These are phyloP conservation scores for Dysidea cf. avara DNA, from an alignment of 37 sponge, comb jelly and placozoan species.

Conservation along the genomic window DNA sequence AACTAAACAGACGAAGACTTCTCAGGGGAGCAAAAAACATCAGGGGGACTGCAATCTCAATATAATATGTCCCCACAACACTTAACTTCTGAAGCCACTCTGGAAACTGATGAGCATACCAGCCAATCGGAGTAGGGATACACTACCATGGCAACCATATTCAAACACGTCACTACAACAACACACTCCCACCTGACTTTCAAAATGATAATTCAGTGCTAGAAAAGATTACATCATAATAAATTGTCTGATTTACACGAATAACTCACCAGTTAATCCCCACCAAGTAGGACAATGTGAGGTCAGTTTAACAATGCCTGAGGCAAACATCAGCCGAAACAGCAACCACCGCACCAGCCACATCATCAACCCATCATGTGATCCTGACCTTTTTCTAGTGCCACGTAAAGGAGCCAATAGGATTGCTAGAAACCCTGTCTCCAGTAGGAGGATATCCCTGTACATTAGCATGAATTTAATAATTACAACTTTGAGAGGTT, in stretches of 20 bases:
- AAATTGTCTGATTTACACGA: no score
- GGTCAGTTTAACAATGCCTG: constrained; percentile 94
- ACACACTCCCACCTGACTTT: constrained; percentile 61
- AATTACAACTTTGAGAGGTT: not conserved
- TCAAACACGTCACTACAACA: not conserved
- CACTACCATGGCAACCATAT: constrained; percentile 72
- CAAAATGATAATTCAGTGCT: constrained; percentile 87
- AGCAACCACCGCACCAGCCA: constrained; percentile 93
- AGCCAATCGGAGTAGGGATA: constrained; percentile 90
- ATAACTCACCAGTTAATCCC: no score
- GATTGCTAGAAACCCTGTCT: constrained; percentile 84
- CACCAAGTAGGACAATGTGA: constrained; percentile 95
- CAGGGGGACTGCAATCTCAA: constrained; percentile 82
- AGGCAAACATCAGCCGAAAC: constrained; percentile 97
- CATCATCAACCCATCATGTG: constrained; percentile 57
- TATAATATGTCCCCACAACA: constrained; percentile 81
- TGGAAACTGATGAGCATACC: constrained; percentile 93
- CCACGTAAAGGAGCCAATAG: constrained; percentile 89
- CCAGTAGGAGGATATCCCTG: constrained; percentile 89
- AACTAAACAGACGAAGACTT: constrained; percentile 59
- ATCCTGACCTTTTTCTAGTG: constrained; percentile 20
- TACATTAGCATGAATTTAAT: not conserved
- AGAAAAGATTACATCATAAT: no score
- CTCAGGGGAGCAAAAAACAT: constrained; percentile 85
- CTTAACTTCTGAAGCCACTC: constrained; percentile 84